Percentiles rank a stretch among this genome's conserved stretches.
phyloP scores from a whole-genome alignment of 2,797 vertebrate species.

The Pipistrellus pygmaeus region DNA sequence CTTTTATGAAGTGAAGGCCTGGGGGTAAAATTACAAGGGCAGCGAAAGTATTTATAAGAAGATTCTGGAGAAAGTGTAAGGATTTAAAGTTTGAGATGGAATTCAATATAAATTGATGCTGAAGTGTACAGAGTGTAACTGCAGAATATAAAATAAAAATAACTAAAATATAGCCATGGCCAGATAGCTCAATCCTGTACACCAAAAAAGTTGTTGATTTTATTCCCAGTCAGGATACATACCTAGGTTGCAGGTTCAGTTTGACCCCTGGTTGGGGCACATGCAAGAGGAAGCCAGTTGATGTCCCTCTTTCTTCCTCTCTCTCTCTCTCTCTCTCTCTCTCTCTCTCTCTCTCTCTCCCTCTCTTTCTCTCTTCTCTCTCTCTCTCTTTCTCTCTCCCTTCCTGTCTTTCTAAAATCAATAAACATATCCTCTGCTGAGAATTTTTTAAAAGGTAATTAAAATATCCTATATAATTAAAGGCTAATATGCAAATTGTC shows the following conservation, averaged over 20 bases:
- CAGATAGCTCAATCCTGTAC: background rate
- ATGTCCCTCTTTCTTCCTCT: background rate
- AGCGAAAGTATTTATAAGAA: slow-evolving; percentile 3
- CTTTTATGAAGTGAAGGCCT: background rate
- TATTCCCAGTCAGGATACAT: background rate
- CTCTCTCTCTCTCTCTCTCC: background rate
- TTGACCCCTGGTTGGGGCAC: background rate
- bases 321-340: too few species aligned
- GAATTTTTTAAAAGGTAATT: background rate
- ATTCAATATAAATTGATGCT: background rate
- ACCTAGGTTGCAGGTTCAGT: background rate
- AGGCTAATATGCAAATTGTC: too few species aligned
- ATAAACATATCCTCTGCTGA: background rate
- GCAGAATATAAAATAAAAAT: background rate
- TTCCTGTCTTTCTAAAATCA: background rate
- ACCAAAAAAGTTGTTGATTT: background rate
- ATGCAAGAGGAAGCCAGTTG: too few species aligned
- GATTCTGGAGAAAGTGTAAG: background rate
- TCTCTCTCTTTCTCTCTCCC: background rate
- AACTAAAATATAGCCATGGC: background rate
- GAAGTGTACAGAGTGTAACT: background rate
- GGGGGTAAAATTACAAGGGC: background rate
- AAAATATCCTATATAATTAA: background rate
- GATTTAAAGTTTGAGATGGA: slow-evolving; percentile 12
- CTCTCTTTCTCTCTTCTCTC: background rate